A percentile compares a stretch with the other conserved stretches of the same genome.
phyloP scores from a whole-genome alignment of 2,113 vertebrate species.

The Ahaetulla prasina region DNA sequence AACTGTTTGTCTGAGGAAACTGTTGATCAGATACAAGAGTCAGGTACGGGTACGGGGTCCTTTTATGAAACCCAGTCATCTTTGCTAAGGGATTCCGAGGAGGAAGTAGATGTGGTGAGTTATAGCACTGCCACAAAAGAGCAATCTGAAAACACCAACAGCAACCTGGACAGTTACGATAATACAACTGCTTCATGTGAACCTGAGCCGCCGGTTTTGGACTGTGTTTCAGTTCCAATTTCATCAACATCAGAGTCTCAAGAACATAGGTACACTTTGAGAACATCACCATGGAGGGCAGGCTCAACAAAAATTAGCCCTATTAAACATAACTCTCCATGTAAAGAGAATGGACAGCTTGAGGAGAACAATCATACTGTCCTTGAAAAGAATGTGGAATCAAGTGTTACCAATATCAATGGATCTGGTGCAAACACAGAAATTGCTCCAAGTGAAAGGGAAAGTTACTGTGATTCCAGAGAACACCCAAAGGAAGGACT shows the following conservation, averaged over 20 bases:
- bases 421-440: conserved; percentile 65
- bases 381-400: conserved; percentile 63
- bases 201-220: conserved; percentile 72
- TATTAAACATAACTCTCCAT: conserved; percentile 82
- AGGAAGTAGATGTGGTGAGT: conserved; percentile 89
- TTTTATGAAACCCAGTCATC: conserved; percentile 80
- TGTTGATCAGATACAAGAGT: conserved; percentile 62
- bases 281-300: conserved; percentile 89
- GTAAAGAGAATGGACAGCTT: conserved; percentile 82
- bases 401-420: conserved; percentile 67
- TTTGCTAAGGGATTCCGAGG: conserved; percentile 83
- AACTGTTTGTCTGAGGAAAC: conserved; percentile 69
- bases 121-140: conserved; percentile 82
- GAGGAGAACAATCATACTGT: conserved; percentile 78
- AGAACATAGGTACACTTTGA: conserved; percentile 93
- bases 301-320: conserved; percentile 77
- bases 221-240: conserved; percentile 71
- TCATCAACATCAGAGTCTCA: conserved; percentile 85
- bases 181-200: conserved; percentile 81
- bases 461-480: conserved; percentile 61
- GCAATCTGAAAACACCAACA: conserved; percentile 73
- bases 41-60: conserved; percentile 69
- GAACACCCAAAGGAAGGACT: conserved; percentile 65
- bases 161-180: conserved; percentile 57
- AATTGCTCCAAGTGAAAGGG: conserved; percentile 62